Evolutionary conservation across 1,140 invertebrate genomes (phyloP), one percentile per base, ranked within the genome.

Genomic region (Doryteuthis pealeii): DNA sequence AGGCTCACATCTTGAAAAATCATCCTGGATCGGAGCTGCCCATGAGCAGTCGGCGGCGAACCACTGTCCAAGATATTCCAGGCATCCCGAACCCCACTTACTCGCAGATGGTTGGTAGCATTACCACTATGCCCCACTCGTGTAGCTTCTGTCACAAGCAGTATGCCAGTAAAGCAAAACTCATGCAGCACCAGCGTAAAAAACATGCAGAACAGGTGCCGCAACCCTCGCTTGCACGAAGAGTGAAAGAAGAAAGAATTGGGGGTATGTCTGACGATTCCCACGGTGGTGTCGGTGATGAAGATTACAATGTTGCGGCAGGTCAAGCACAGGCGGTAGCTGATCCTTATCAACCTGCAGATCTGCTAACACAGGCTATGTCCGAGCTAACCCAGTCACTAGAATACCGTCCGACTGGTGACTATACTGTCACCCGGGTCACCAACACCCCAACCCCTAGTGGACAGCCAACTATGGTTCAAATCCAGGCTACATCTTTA

Each of bases 61-160:
- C 73, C 14, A n/a, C 76, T 10, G 73, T 77, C 4, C 67, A 73
- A 26, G 82, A 83, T n/a, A 75, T 81, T 22, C 79, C 79, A 0
- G 82, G 80, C 1, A 30, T 83, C 6, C 79, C 82, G 1, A 82
- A 83, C 76, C 90, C 90, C 26, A 92, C 91, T 2, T 93, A 91
- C 83, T 92, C 91, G 45, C 91, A 92, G 83, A 92, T 91, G 18
- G 92, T 93, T 26, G 93, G 93, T 4, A 93, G 91, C 78, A 90
- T 94, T 8, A 92, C 92, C 28, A 93, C 92, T 10, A 90, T 90
- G 76, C 93, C 93, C 0, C 93, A 94, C 81, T 88, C 90, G 58
- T 96, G 94, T 84, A 90, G 91, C 71, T 94, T 92, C 91, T 96
- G 94, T 86, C 93, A 94, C 84, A 94, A 94, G 82, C 93, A 95